These are phyloP conservation scores for Paradisaea rubra DNA, from an alignment of 2,113 vertebrate species.

Conservation along the genomic window DNA sequence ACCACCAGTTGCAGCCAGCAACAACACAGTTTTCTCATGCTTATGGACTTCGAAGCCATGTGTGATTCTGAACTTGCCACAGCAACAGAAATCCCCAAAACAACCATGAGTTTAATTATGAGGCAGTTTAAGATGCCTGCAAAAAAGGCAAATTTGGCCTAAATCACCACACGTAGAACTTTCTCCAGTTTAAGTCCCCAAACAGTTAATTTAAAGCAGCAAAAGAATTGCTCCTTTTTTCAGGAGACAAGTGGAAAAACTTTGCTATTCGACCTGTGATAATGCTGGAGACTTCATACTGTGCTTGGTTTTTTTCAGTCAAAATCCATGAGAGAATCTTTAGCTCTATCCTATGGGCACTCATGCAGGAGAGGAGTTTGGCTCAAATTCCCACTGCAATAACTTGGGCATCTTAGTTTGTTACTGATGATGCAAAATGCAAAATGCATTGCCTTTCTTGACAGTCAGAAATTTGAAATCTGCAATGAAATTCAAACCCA, in stretches of 20 bases:
- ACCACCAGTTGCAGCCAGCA: neutral
- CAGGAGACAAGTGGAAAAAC: neutral
- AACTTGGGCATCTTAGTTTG: neutral
- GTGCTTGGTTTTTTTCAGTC: neutral
- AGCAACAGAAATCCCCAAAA: neutral
- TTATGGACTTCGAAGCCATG: neutral
- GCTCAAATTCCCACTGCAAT: neutral
- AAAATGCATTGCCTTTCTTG: neutral
- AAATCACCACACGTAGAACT: neutral
- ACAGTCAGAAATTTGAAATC: neutral
- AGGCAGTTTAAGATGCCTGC: neutral
- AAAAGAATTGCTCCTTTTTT: neutral
- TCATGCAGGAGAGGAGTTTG: neutral
- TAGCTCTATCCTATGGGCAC: neutral
- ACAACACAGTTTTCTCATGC: neutral
- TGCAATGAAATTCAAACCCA: neutral
- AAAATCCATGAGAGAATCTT: neutral
- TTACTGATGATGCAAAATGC: neutral
- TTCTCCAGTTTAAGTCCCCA: neutral
- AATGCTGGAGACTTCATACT: neutral
- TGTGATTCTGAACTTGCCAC: neutral
- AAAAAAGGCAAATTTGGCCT: neutral
- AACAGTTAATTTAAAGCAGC: neutral
- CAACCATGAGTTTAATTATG: neutral
- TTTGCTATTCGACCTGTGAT: neutral